Evolutionary conservation across 2,888 invertebrate species (phyloP), one percentile per base, ranked within the genome.

Genomic region (Candidula unifasciata): DNA sequence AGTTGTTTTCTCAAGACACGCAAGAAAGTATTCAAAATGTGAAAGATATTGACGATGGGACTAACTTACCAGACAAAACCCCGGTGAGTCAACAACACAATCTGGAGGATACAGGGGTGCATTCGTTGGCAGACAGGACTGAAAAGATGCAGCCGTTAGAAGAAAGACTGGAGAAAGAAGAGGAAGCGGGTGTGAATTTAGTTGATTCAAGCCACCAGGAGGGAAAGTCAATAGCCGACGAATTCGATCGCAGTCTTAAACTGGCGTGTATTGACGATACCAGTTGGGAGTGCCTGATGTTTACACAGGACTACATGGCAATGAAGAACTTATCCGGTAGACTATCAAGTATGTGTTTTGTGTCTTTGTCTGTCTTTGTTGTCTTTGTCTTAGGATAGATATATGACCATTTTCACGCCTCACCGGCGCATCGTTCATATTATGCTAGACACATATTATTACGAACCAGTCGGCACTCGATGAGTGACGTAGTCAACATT

Each of bases 261-360:
- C 13, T 73, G 35, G 81, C 81, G 0, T 81, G 81, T 37, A 35
- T 73, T 5, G 64, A 81, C 18, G 21, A 57, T 16, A 10, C 21
- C 27, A 81, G 73, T 37, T 81, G 73, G 81, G 81, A 71, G 37
- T 81, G 81, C 27, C 57, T 73, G 35, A 73, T 60, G 81, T 73
- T 81, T 30, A 71, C n/a, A 27, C 73, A 60, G n/a, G 81, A 81
- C 60, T 73, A 60, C 33, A 21, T 37, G 37, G 60, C 35, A 24
- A 54, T 73, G 57, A 81, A n/a, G 27, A 81, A 60, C 37, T 3
- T 73, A 3, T 81, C 73, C 16, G 44, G 27, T 10, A 3, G 57
- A 60, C 6, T 13, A 13, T 60, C 60, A 79, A 37, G 78, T 79
- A 79, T n/a, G 60, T 33, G 18, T 21, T 30, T 8, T 57, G 2